phyloP scores from a whole-genome alignment of 2,888 invertebrate genomes.

The Steromphala cineraria region DNA sequence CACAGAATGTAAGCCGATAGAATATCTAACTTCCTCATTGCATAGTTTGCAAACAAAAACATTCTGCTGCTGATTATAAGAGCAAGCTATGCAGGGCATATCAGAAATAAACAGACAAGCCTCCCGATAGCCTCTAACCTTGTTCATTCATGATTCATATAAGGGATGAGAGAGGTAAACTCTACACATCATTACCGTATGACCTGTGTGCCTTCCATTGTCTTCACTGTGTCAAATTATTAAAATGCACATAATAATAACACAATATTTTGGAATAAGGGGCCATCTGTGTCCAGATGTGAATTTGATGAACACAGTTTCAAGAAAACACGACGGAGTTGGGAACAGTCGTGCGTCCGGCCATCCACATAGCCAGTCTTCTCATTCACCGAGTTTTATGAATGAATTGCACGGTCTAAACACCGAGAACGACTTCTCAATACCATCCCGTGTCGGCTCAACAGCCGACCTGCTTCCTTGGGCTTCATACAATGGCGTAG shows the following conservation, averaged over 20 bases:
- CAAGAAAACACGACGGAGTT: not conserved
- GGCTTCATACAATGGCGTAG: not conserved
- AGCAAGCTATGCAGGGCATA: no score
- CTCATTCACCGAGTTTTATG: constrained; percentile 47
- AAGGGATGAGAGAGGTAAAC: not conserved
- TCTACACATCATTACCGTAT: not conserved
- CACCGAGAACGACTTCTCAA: not conserved
- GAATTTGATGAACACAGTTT: not conserved
- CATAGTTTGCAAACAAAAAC: no score
- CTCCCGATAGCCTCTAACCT: not conserved
- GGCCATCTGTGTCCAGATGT: not conserved
- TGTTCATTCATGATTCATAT: constrained; percentile 1
- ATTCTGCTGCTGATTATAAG: no score
- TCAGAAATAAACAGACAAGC: not conserved
- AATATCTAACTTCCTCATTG: no score
- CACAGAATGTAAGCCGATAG: no score
- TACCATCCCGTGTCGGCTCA: not conserved
- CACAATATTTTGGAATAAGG: not conserved
- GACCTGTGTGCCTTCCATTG: not conserved
- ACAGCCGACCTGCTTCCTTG: not conserved
- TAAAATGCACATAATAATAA: not conserved
- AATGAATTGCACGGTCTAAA: constrained; percentile 35
- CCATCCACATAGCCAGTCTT: not conserved
- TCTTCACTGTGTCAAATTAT: not conserved
- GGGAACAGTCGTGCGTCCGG: not conserved